These are phyloP conservation scores for Alcis repandata DNA, from an alignment of 2,888 invertebrate species.

Conservation along the genomic window DNA sequence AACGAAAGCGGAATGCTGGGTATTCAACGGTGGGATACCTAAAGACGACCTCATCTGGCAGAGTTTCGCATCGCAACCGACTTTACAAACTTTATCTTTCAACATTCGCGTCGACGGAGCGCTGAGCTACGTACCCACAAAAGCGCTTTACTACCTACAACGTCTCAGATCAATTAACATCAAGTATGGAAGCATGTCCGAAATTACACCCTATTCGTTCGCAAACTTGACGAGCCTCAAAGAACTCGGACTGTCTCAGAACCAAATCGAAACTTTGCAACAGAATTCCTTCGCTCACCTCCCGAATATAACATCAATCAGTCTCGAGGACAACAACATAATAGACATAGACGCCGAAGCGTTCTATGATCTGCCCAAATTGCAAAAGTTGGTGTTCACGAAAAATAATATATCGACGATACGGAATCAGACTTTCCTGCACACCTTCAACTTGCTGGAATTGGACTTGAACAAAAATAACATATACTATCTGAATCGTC, in stretches of 20 bases:
- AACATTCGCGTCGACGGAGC: constrained; percentile 90
- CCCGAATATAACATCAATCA: constrained; percentile 89
- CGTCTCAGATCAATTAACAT: constrained; percentile 89
- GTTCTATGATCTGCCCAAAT: constrained; percentile 90
- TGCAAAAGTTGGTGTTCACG: constrained; percentile 92
- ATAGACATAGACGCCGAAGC: constrained; percentile 90
- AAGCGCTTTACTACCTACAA: constrained; percentile 89
- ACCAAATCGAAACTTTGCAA: constrained; percentile 89
- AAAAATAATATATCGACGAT: constrained; percentile 94
- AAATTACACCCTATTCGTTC: constrained; percentile 90
- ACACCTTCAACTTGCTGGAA: constrained; percentile 91
- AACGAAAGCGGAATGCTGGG: constrained; percentile 92
- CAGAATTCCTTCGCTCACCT: constrained; percentile 91
- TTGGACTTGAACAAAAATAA: constrained; percentile 93
- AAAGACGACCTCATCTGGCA: constrained; percentile 91
- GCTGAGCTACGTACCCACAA: constrained; percentile 90
- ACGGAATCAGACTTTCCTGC: constrained; percentile 93
- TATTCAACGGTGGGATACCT: constrained; percentile 89
- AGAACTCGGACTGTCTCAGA: constrained; percentile 89
- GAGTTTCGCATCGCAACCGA: constrained; percentile 90
- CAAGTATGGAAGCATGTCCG: constrained; percentile 90
- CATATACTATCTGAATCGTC: constrained; percentile 91
- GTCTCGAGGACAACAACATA: constrained; percentile 92
- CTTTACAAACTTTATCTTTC: constrained; percentile 90
- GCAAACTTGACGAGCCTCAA: constrained; percentile 90